Percentiles rank a stretch among this genome's conserved stretches.
phyloP scores from a whole-genome alignment of 2,888 invertebrate genomes.

The Resseliella maxima region DNA sequence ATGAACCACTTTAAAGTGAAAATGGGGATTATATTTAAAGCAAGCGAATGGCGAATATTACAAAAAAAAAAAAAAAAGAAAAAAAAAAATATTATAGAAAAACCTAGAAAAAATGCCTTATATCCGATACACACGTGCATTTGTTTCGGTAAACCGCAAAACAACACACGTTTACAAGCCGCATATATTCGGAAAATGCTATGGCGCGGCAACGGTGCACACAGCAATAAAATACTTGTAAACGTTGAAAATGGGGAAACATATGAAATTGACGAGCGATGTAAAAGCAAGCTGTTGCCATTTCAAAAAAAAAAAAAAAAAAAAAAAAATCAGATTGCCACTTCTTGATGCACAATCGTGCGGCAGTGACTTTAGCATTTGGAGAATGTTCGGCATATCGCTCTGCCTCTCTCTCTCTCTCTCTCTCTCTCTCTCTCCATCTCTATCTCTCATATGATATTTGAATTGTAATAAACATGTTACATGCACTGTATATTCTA shows the following conservation, averaged over 20 bases:
- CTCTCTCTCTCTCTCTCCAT: too few relatives aligned
- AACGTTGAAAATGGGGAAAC: conserved; percentile 54
- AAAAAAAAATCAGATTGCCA: not conserved
- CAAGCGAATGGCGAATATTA: conserved; percentile 35
- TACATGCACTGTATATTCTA: not conserved
- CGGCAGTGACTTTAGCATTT: not conserved
- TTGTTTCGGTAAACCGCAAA: conserved; percentile 53
- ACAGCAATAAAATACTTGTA: conserved; percentile 51
- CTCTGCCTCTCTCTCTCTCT: too few relatives aligned
- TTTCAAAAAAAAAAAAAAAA: conserved; percentile 1
- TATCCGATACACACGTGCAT: conserved; percentile 48
- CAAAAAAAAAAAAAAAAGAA: not conserved
- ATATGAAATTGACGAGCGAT: conserved; percentile 52
- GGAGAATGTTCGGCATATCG: not conserved
- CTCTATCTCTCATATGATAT: not conserved
- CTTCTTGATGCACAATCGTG: not conserved
- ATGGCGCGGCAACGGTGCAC: conserved; percentile 19
- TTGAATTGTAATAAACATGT: not conserved
- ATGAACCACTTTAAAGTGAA: conserved; percentile 44
- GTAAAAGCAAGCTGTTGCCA: conserved; percentile 53
- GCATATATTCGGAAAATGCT: conserved; percentile 7
- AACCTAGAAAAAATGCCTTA: conserved; percentile 2
- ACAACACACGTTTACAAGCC: conserved; percentile 24
- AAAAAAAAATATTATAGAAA: not conserved
- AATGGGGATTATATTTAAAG: conserved; percentile 40